A percentile compares a stretch with the other conserved stretches of the same genome.
Evolutionary conservation across 1,140 invertebrate genomes (phyloP).

Genomic region (Chrysopa pallens): DNA sequence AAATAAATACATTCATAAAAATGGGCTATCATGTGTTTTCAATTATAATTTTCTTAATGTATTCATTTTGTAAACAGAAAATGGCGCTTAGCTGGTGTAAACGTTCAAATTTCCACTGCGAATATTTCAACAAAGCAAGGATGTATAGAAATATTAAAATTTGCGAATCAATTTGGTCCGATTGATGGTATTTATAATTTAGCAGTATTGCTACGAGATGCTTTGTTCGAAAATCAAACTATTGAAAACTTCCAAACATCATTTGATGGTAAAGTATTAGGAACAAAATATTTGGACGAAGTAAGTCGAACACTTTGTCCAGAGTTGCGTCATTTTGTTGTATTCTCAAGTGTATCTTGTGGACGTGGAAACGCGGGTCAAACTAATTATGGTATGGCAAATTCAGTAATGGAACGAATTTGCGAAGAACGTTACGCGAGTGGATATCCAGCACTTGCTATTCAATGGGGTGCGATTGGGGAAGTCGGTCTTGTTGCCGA

Average conservation of each 20-base stretch:
- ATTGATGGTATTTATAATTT: slow-evolving; percentile 59
- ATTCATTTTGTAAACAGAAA: no score
- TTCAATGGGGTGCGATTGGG: slow-evolving; percentile 38
- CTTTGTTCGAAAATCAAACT: slow-evolving; percentile 27
- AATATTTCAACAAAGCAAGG: slow-evolving; percentile 24
- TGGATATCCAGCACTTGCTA: slow-evolving; percentile 32
- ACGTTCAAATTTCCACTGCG: slow-evolving; percentile 16
- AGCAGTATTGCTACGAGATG: slow-evolving; percentile 37
- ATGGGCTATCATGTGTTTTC: no score
- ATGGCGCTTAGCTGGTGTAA: not conserved
- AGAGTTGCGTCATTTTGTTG: slow-evolving; percentile 30
- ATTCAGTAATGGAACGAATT: slow-evolving; percentile 38
- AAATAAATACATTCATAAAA: no score
- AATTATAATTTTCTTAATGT: no score
- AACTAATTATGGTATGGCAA: slow-evolving; percentile 52
- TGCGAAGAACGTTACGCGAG: slow-evolving; percentile 28
- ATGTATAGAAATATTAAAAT: slow-evolving; percentile 32
- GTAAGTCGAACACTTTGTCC: slow-evolving; percentile 28
- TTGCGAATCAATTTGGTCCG: slow-evolving; percentile 32
- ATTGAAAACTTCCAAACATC: slow-evolving; percentile 22
- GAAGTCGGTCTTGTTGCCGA: slow-evolving; percentile 39
- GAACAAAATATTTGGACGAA: slow-evolving; percentile 25
- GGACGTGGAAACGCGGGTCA: slow-evolving; percentile 64
- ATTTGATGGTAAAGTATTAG: slow-evolving; percentile 24
- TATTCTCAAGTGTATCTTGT: slow-evolving; percentile 60